Percentiles rank a stretch among this genome's conserved stretches.
phyloP scores from a whole-genome alignment of 2,797 vertebrate genomes.

The Melanotaenia boesemani region DNA sequence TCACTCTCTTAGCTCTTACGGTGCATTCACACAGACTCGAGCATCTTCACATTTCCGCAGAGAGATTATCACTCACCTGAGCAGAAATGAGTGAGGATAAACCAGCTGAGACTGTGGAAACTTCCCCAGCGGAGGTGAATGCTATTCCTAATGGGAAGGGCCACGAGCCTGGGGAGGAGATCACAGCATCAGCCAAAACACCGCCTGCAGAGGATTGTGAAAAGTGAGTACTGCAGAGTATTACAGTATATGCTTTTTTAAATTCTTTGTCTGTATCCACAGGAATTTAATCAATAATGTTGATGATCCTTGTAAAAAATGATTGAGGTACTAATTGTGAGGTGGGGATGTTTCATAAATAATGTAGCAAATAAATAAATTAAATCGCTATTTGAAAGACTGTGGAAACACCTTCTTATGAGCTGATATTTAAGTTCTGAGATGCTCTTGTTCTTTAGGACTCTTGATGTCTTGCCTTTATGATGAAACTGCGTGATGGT shows the following conservation, averaged over 20 bases:
- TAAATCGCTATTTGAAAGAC: background rate
- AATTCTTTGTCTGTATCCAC: background rate
- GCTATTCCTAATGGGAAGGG: slow-evolving; percentile 93
- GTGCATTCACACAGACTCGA: slow-evolving; percentile 8
- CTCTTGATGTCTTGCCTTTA: background rate
- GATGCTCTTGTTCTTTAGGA: background rate
- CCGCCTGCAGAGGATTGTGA: slow-evolving; percentile 57
- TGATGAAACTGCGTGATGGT: background rate
- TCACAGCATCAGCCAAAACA: slow-evolving; percentile 67
- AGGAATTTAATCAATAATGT: background rate
- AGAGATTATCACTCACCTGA: slow-evolving; percentile 27
- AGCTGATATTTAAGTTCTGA: background rate
- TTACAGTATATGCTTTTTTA: background rate
- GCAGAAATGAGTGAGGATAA: slow-evolving; percentile 78
- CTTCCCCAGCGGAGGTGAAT: slow-evolving; percentile 85
- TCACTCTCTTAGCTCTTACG: background rate
- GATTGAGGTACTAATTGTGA: background rate
- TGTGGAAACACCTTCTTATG: background rate
- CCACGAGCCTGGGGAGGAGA: slow-evolving; percentile 78
- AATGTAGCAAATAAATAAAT: background rate
- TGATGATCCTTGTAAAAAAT: background rate
- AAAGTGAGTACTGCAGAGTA: slow-evolving; percentile 72
- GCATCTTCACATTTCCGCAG: slow-evolving; percentile 17
- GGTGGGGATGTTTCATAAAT: background rate
- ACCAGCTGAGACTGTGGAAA: slow-evolving; percentile 77